phyloP scores from a whole-genome alignment of 2,888 invertebrate genomes.

The Yponomeuta evonymella region DNA sequence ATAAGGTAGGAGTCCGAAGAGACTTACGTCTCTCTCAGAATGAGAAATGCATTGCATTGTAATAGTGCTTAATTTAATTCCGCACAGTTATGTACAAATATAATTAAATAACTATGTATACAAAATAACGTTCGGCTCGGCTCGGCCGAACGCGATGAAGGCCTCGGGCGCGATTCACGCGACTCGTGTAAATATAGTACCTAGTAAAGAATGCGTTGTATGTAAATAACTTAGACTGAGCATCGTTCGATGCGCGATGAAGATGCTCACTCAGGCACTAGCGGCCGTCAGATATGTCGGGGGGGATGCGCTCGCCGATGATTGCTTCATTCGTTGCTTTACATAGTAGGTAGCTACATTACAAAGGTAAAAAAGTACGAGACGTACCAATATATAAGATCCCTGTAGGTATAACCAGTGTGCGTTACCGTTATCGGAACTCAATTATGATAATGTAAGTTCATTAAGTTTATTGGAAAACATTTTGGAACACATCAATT shows the following conservation, averaged over 20 bases:
- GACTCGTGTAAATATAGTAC: too few species aligned
- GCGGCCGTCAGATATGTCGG: background rate
- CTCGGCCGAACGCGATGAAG: background rate
- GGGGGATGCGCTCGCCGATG: constrained; percentile 26
- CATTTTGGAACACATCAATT: constrained; percentile 63
- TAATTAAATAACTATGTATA: too few species aligned
- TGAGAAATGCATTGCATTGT: too few species aligned
- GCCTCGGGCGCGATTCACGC: too few species aligned
- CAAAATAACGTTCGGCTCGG: too few species aligned
- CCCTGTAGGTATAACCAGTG: background rate
- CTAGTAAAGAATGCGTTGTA: background rate
- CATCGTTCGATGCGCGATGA: too few species aligned
- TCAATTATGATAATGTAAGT: background rate
- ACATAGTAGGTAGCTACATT: too few species aligned
- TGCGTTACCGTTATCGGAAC: constrained; percentile 7
- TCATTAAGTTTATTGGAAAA: constrained; percentile 56
- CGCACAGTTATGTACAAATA: too few species aligned
- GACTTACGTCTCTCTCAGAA: too few species aligned
- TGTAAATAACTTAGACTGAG: constrained; percentile 1
- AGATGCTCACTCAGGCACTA: constrained; percentile 17
- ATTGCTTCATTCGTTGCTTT: constrained; percentile 19
- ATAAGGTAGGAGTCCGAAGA: too few species aligned
- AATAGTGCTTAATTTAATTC: too few species aligned
- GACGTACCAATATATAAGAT: background rate
- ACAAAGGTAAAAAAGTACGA: background rate